A percentile compares a stretch with the other conserved stretches of the same genome.
Evolutionary conservation across 2,888 invertebrate species (phyloP).

Genomic region (Bunonema sp.): DNA sequence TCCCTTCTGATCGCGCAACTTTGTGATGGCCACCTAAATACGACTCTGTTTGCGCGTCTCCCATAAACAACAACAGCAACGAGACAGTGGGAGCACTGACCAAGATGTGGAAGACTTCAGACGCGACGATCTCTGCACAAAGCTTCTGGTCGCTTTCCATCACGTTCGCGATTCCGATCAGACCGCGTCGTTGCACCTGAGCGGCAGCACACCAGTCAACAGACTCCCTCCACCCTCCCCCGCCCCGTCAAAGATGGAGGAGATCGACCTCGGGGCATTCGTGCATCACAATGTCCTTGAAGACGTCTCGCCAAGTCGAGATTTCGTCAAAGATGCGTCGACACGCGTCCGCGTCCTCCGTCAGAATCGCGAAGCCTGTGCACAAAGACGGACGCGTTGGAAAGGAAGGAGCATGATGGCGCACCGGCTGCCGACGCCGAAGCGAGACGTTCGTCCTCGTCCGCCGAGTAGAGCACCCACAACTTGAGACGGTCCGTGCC

Average conservation of each 20-base stretch:
- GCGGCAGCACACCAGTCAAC: background rate
- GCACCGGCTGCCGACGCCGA: slow-evolving; percentile 18
- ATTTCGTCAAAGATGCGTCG: slow-evolving; percentile 29
- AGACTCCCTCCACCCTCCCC: background rate
- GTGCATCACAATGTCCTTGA: slow-evolving; percentile 38
- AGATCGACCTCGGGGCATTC: slow-evolving; percentile 27
- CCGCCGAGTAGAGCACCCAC: slow-evolving; percentile 39
- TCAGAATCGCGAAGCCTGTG: slow-evolving; percentile 18
- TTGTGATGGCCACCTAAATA: slow-evolving; percentile 40
- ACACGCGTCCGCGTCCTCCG: slow-evolving; percentile 22
- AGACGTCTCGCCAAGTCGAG: slow-evolving; percentile 31
- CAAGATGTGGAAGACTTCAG: slow-evolving; percentile 35
- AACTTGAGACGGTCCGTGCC: slow-evolving; percentile 42
- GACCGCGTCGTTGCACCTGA: slow-evolving; percentile 26
- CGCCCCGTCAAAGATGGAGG: background rate
- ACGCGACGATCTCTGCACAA: slow-evolving; percentile 35
- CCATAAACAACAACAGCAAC: too few species aligned
- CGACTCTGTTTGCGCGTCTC: too few species aligned
- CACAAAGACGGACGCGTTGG: too few species aligned
- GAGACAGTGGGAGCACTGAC: too few species aligned
- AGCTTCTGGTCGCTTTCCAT: slow-evolving; percentile 27
- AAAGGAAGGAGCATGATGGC: too few species aligned
- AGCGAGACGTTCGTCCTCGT: slow-evolving; percentile 38
- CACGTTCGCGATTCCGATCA: slow-evolving; percentile 38
- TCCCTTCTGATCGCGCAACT: slow-evolving; percentile 20